Evolutionary conservation across 2,113 vertebrate species (phyloP).

Genomic region (Muscicapa adusta): DNA sequence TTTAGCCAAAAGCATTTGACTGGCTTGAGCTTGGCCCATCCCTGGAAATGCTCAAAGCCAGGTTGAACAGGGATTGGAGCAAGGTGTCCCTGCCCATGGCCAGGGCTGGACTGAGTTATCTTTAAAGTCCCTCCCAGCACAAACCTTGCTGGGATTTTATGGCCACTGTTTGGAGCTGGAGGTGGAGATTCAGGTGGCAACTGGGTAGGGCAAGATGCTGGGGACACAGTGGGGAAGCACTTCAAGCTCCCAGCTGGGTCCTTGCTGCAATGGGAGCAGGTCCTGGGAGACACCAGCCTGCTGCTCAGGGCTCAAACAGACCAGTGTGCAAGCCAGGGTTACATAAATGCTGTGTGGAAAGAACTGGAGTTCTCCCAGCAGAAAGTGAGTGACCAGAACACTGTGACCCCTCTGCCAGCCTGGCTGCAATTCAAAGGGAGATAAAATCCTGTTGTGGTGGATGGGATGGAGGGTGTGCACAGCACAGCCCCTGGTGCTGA

Average conservation of each 20-base stretch:
- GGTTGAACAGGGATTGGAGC: background rate
- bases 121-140: background rate
- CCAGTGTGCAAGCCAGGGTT: rapidly evolving
- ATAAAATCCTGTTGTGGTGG: background rate
- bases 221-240: too few species aligned
- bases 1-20: background rate
- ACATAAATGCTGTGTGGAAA: background rate
- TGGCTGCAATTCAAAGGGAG: background rate
- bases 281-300: background rate
- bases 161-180: background rate
- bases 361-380: background rate
- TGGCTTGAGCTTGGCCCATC: too few species aligned
- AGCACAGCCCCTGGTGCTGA: background rate
- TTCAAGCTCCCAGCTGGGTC: background rate
- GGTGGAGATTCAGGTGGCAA: background rate
- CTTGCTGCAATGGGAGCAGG: background rate
- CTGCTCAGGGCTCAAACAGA: background rate
- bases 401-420: background rate
- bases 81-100: background rate
- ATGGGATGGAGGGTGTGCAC: background rate
- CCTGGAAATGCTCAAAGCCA: background rate
- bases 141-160: background rate
- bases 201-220: background rate
- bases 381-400: rapidly evolving
- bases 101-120: background rate